Conservation (phyloP, 2,888 invertebrate genomes). For the Amphipoea lucens region DNA sequence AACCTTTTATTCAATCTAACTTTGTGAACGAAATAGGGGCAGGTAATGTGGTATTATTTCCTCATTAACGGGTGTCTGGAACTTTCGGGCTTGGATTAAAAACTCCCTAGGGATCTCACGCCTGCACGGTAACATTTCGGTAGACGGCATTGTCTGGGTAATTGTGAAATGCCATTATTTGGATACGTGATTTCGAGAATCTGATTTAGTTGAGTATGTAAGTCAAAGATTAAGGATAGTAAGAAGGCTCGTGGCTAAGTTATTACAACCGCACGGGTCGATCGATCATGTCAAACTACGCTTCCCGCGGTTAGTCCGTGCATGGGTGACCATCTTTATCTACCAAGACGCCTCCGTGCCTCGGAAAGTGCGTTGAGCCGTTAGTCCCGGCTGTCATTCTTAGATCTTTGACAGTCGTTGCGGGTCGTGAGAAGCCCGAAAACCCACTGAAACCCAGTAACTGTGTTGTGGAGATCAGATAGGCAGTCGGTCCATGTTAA, state of each 20-base stretch:
- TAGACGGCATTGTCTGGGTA: constrained; percentile 38
- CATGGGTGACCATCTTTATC: neutral
- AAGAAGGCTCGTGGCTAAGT: neutral
- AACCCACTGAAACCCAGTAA: too few relatives aligned
- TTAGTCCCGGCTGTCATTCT: neutral
- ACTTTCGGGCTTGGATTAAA: constrained; percentile 84
- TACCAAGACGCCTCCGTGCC: neutral
- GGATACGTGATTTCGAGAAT: neutral
- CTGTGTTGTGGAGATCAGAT: too few relatives aligned
- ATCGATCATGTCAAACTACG: neutral
- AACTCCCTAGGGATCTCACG: constrained; percentile 83
- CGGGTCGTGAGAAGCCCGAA: neutral
- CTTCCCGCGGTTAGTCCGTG: too few relatives aligned
- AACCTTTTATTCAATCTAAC: constrained; percentile 89
- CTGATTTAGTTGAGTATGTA: neutral
- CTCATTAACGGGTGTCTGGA: constrained; percentile 86
- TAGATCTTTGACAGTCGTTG: neutral
- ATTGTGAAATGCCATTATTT: constrained; percentile 45
- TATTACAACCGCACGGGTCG: neutral
- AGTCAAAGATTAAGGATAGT: neutral
- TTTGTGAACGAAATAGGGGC: constrained; percentile 83
- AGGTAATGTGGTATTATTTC: constrained; percentile 87
- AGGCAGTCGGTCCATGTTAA: too few relatives aligned
- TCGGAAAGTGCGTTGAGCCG: neutral
- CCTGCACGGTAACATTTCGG: constrained; percentile 78